These are phyloP conservation scores for Neomonachus schauinslandi DNA, from an alignment of 2,113 vertebrate species.

Conservation along the genomic window DNA sequence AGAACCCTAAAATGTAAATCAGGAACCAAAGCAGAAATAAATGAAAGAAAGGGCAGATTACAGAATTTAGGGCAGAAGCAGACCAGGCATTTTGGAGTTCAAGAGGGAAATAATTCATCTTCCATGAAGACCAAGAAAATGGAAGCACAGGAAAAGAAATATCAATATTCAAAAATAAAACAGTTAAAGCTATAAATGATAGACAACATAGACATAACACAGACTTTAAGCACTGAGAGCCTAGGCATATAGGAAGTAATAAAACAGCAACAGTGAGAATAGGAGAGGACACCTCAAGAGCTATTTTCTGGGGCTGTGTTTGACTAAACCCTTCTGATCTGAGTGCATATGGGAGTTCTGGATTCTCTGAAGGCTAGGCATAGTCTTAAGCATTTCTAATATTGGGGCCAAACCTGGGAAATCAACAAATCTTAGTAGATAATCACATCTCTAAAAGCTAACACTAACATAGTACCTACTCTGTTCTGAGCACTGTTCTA, in stretches of 20 bases:
- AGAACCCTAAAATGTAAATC: not conserved
- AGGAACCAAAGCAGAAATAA: not conserved
- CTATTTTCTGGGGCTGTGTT: not conserved
- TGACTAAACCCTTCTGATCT: not conserved
- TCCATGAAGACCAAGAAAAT: not conserved
- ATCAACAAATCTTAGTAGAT: not conserved
- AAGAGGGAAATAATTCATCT: not conserved
- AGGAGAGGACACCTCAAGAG: not conserved
- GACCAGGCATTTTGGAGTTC: not conserved
- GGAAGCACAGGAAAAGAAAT: not conserved
- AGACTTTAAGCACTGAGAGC: not conserved
- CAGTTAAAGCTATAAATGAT: not conserved
- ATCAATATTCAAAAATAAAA: constrained; percentile 18
- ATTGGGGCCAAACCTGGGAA: not conserved
- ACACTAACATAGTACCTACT: not conserved
- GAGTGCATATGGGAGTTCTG: not conserved
- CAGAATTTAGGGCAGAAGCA: not conserved
- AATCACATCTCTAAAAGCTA: not conserved
- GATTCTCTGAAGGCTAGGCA: not conserved
- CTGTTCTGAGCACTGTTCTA: not conserved
- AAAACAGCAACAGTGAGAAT: not conserved
- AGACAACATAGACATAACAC: not conserved
- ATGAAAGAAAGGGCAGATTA: not conserved
- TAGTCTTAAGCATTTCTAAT: not conserved
- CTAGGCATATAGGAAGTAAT: not conserved